Conservation (phyloP, 1,140 invertebrate genomes). For the Cardiocondyla obscurior region DNA sequence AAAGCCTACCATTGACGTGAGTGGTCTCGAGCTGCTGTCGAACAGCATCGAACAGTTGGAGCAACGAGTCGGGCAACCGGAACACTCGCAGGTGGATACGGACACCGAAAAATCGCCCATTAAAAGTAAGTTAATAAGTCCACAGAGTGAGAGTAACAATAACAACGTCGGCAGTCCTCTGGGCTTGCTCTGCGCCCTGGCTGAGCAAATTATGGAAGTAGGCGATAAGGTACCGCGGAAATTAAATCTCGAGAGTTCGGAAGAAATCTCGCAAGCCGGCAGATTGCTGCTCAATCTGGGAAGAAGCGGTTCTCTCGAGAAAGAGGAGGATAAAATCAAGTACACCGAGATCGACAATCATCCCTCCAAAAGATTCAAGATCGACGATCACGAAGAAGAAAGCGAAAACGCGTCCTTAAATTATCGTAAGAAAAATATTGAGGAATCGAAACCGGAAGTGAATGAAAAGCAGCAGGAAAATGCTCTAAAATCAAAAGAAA, state of each 20-base stretch:
- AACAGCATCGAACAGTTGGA: slow-evolving; percentile 92
- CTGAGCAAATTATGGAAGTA: slow-evolving; percentile 91
- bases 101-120: slow-evolving; percentile 68
- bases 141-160: slow-evolving; percentile 76
- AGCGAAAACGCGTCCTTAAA: not conserved
- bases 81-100: slow-evolving; percentile 77
- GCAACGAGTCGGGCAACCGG: slow-evolving; percentile 68
- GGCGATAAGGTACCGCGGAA: slow-evolving; percentile 78
- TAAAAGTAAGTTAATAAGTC: slow-evolving; percentile 66
- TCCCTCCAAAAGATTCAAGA: slow-evolving; percentile 64
- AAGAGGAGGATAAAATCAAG: slow-evolving; percentile 71
- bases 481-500: slow-evolving; percentile 28
- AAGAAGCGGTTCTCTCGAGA: slow-evolving; percentile 58
- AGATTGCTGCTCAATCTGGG: slow-evolving; percentile 70
- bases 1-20: slow-evolving; percentile 86
- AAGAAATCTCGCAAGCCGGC: slow-evolving; percentile 71
- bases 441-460: not conserved
- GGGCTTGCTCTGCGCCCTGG: slow-evolving; percentile 92
- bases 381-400: slow-evolving; percentile 8
- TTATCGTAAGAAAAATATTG: slow-evolving; percentile 20
- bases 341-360: slow-evolving; percentile 75
- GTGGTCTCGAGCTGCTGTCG: slow-evolving; percentile 91
- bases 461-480: not conserved
- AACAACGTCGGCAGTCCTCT: slow-evolving; percentile 88
- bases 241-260: slow-evolving; percentile 66